Evolutionary conservation across 2,888 invertebrate species (phyloP).

Genomic region (Oxystoma pomonae): DNA sequence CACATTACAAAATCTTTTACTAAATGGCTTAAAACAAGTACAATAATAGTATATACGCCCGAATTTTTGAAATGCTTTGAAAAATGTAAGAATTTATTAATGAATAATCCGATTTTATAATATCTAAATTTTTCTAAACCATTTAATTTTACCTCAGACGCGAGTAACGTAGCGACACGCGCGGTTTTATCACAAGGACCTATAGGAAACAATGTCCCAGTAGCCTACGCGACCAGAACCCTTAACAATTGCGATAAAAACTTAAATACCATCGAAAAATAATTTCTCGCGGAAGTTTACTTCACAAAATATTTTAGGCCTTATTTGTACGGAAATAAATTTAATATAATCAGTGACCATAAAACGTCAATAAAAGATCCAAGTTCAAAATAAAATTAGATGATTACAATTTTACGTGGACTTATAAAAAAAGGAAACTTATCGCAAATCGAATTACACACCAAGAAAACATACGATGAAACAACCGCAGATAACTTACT

Average conservation of each 20-base stretch:
- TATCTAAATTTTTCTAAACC: constrained; percentile 34
- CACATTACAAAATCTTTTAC: constrained; percentile 18
- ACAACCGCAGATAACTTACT: too few species aligned
- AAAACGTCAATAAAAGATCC: constrained; percentile 33
- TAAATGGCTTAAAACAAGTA: constrained; percentile 17
- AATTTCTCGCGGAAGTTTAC: too few species aligned
- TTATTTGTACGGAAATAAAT: constrained; percentile 39
- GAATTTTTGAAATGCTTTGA: neutral
- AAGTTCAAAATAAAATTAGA: constrained; percentile 26
- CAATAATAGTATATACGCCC: neutral
- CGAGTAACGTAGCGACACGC: constrained; percentile 30
- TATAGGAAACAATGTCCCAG: constrained; percentile 31
- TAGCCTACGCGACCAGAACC: constrained; percentile 40
- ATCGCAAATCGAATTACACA: too few species aligned
- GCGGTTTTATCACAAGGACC: too few species aligned
- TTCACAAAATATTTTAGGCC: constrained; percentile 36
- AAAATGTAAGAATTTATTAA: too few species aligned
- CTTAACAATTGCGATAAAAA: constrained; percentile 38
- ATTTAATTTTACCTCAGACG: constrained; percentile 38
- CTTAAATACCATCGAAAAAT: too few species aligned
- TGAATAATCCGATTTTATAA: constrained; percentile 26
- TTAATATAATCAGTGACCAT: constrained; percentile 38
- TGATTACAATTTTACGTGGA: too few species aligned
- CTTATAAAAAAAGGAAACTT: too few species aligned
- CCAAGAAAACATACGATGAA: too few species aligned